Evolutionary conservation across 2,888 invertebrate species (phyloP), one percentile per base, ranked within the genome.

Genomic region (Lasioglossum leucozonium): DNA sequence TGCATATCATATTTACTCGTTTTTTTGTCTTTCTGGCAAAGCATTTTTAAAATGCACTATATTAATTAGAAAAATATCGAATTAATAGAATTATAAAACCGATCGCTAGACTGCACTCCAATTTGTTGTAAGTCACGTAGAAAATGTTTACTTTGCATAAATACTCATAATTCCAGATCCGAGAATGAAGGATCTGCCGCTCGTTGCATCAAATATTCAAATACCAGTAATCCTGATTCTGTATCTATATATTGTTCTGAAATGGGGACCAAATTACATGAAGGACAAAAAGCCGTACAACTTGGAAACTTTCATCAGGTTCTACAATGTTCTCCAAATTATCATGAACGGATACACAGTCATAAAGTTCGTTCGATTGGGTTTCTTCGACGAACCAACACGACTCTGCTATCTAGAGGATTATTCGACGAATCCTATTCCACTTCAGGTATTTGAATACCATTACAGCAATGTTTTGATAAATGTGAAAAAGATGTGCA

Each of bases 261-360:
- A 96, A 47, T 93, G 95, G 44, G 96, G 97, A 16, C 97, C 97
- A 1, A 92, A 93, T 18, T 96, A 96, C 89, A 99, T 99, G 98
- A 96, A 96, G 92, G 94, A 96, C 90, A 96, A 97, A 77, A 95
- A 96, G 85, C 96, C 98, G 0, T 97, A 96, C 92, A 95, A 96
- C 22, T 95, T 98, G 58, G 96, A 96, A 89, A 95, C 94, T 0
- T 93, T 97, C 44, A 96, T 99, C 87, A 96, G 97, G 80, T 95
- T 96, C 91, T 99, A 98, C 95, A 98, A 99, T 94, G 95, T 97
- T 26, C 93, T 96, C 71, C 98, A 98, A 96, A 91, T 94, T 30
- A 6, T 93, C 2, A 72, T 73, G 30, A 94, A 94, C 58, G n/a
- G 95, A 96, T 40, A 96, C 96, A 0, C 96, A 96, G 96, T 96